These are phyloP conservation scores for Patella ulyssiponensis DNA, from an alignment of 2,888 invertebrate species.

Conservation along the genomic window DNA sequence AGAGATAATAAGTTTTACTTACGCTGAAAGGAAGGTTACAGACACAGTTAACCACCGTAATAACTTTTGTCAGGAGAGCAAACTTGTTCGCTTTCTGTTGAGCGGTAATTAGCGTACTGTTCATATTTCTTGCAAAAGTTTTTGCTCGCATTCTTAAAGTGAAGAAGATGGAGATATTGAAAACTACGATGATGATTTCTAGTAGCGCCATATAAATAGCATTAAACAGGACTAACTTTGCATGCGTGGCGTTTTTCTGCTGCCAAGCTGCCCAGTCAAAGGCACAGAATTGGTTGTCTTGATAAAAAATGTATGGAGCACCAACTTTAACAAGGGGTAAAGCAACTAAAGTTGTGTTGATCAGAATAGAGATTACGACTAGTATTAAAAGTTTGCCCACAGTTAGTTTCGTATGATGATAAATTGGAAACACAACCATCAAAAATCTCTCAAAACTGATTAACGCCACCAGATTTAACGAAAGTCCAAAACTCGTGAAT, in stretches of 20 bases:
- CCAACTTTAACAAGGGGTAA: slow-evolving; percentile 6
- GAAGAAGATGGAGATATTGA: neutral
- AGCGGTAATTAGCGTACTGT: neutral
- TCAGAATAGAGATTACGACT: neutral
- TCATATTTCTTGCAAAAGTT: neutral
- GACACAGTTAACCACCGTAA: slow-evolving; percentile 10
- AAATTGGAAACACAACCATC: slow-evolving; percentile 12
- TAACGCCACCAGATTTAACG: slow-evolving; percentile 7
- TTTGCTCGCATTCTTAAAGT: neutral
- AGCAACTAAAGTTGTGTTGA: neutral
- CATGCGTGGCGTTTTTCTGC: neutral
- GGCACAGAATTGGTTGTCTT: slow-evolving; percentile 14
- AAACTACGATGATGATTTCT: neutral
- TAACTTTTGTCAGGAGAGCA: slow-evolving; percentile 9
- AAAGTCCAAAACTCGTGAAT: slow-evolving; percentile 12
- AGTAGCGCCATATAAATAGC: neutral
- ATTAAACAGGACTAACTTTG: neutral
- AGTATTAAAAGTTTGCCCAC: neutral
- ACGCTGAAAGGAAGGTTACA: slow-evolving; percentile 15
- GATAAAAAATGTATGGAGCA: slow-evolving; percentile 1
- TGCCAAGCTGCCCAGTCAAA: slow-evolving; percentile 10
- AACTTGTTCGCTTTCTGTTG: slow-evolving; percentile 11
- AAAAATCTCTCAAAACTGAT: slow-evolving; percentile 20
- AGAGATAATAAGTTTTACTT: neutral
- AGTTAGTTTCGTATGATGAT: slow-evolving; percentile 15